phyloP scores from a whole-genome alignment of 2,797 vertebrate genomes.

The Onychomys leucogaster region DNA sequence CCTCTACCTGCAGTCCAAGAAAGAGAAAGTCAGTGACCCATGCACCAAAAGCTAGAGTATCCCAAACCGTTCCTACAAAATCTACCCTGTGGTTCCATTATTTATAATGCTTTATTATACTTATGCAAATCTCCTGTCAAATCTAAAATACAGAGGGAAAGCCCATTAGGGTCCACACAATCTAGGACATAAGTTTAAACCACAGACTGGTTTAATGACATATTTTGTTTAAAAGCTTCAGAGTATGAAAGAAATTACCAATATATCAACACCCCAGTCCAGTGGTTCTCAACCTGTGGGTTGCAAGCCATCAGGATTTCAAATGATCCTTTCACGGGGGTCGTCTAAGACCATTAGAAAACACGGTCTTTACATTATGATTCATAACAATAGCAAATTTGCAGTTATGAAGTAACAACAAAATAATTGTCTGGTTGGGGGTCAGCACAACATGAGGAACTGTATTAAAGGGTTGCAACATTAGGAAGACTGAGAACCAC shows the following conservation, averaged over 20 bases:
- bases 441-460: neutral
- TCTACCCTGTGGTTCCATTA: neutral
- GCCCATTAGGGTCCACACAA: neutral
- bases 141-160: neutral
- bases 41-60: neutral
- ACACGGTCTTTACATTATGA: neutral
- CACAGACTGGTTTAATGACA: constrained; percentile 16
- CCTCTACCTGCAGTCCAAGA: constrained; percentile 81
- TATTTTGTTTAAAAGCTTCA: constrained; percentile 48
- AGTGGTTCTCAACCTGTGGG: neutral
- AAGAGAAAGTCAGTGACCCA: constrained; percentile 69
- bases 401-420: neutral
- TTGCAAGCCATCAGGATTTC: too few species aligned
- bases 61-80: neutral
- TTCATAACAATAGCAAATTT: neutral
- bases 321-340: neutral
- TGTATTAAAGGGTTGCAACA: neutral
- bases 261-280: neutral
- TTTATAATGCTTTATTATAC: neutral
- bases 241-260: constrained; percentile 28
- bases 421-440: neutral
- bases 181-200: neutral
- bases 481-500: neutral
- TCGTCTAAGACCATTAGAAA: neutral
- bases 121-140: constrained; percentile 27